Conservation (phyloP, 2,113 vertebrate species). For the Meriones unguiculatus region DNA sequence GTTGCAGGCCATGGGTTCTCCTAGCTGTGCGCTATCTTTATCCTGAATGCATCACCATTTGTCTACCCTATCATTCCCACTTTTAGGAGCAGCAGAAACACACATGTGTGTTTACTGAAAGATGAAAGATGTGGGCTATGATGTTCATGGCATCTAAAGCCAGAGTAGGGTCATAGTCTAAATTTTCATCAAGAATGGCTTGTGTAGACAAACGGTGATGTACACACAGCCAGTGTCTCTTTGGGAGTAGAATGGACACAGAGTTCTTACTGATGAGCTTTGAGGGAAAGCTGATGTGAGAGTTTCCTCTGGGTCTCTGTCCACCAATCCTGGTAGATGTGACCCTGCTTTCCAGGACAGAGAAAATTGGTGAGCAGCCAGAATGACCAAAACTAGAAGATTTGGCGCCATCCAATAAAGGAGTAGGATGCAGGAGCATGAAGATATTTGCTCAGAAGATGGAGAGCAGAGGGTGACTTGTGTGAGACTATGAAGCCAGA, state of each 20-base stretch:
- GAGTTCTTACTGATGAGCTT: background rate
- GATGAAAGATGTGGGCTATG: background rate
- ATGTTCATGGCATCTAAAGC: background rate
- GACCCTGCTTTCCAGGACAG: background rate
- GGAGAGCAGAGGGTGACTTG: background rate
- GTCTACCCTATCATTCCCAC: background rate
- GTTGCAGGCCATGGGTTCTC: background rate
- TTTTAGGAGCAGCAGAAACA: background rate
- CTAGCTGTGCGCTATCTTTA: no score
- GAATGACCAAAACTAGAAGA: background rate
- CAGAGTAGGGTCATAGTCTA: no score
- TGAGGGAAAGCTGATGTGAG: background rate
- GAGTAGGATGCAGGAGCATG: background rate
- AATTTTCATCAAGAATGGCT: background rate
- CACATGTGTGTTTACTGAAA: background rate
- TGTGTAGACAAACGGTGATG: background rate
- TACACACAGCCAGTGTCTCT: background rate
- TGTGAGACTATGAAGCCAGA: background rate
- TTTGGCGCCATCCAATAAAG: background rate
- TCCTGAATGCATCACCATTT: background rate
- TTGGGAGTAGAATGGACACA: background rate
- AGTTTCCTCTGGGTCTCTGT: background rate
- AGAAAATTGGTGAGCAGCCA: background rate
- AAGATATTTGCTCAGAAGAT: background rate
- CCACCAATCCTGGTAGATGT: background rate